Percentiles rank a stretch among this genome's conserved stretches.
Conservation (phyloP, 2,888 invertebrate species). For the Chaetogeoica ovagalla region DNA sequence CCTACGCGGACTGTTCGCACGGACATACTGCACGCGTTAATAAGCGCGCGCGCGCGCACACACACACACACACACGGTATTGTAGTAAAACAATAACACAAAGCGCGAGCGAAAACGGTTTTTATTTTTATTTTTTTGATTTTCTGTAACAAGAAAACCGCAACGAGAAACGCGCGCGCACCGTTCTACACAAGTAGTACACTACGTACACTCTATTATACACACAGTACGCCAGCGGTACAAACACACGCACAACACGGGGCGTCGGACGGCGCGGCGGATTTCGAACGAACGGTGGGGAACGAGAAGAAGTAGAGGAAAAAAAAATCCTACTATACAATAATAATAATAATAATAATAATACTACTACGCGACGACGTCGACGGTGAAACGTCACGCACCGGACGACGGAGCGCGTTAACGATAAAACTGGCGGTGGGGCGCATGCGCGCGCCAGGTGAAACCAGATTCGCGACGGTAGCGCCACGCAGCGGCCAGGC, state of each 20-base stretch:
- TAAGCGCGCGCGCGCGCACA: neutral
- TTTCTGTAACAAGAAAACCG: neutral
- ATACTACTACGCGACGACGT: conserved; percentile 36
- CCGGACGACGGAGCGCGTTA: conserved; percentile 41
- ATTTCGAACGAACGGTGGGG: conserved; percentile 43
- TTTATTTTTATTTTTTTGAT: neutral
- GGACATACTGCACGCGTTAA: no score
- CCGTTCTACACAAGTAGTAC: no score
- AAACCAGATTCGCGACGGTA: conserved; percentile 45
- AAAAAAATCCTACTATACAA: neutral
- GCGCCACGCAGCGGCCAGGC: conserved; percentile 39
- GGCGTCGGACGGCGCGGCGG: conserved; percentile 28
- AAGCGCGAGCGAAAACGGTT: neutral
- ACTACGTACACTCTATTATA: conserved; percentile 5
- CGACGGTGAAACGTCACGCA: conserved; percentile 44
- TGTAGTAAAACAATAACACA: no score
- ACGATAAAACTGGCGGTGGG: conserved; percentile 41
- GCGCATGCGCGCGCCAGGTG: conserved; percentile 52
- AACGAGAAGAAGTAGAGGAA: neutral
- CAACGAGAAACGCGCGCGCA: neutral
- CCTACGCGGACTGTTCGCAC: no score
- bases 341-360: conserved; percentile 6
- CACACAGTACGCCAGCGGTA: conserved; percentile 2
- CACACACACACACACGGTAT: no score
- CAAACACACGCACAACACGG: neutral